Evolutionary conservation across 2,113 vertebrate genomes (phyloP), one percentile per base, ranked within the genome.

Genomic region (Pristiophorus japonicus): DNA sequence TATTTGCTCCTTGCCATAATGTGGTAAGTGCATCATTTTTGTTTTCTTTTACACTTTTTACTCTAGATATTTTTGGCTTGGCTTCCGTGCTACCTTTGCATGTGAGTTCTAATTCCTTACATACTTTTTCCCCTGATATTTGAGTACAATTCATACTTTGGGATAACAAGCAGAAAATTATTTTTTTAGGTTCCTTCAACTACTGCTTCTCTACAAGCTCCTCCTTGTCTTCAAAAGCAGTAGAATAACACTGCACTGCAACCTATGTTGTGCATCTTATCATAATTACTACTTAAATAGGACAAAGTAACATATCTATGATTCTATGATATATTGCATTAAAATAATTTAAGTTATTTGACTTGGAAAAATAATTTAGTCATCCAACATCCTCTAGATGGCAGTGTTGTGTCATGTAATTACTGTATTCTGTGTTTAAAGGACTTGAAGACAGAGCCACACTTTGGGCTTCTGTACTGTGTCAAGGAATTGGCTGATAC

Each of bases 1-100:
- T 99, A 95, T 99, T 99, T 97, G 98, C 99, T 96, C 98, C 99
- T 66, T 99, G 99, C 97, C 99, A 98, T 96, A 99, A 99, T 94
- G 98, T 99, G 98, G 99, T 99, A 97, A 98, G 97, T 97, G 27
- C 66, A 59, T 2, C 20, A 27, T 16, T 94, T 70, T 70, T 51
- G 10, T 94, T 51, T 94, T 94, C 42, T 27, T 42, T 45, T 47
- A 27, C 55, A 18, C 62, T 62, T 63, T 18, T 94, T 20, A 45
- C 66, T 18, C 45, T 66, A 42, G 45, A 20, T n/a, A 94, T 94
- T 73, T 67, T 70, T 70, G 93, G 1, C 27, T 70, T 34, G 22
- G 66, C 66, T 42, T 66, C 63, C 22, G n/a, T 55, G 30, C 27
- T n/a, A 59, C 47, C n/a, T 62, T 34, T 62, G 30, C 30, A 90